Percentiles rank a stretch among this genome's conserved stretches.
Evolutionary conservation across 2,113 vertebrate genomes (phyloP).

Genomic region (Scalopus aquaticus): DNA sequence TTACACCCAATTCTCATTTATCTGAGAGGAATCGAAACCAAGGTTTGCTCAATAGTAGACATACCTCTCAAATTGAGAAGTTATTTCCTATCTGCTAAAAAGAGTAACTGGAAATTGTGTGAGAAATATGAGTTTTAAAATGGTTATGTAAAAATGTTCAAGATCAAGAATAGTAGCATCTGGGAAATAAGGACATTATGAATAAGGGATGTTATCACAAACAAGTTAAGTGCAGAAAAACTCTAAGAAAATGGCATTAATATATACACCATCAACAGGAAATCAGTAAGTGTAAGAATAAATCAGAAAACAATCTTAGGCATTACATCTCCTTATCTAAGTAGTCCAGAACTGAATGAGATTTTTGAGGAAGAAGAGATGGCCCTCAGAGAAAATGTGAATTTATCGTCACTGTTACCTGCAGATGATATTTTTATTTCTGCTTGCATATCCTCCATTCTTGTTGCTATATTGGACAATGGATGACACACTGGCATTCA

Average conservation of each 20-base stretch:
- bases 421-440: slow-evolving; percentile 12
- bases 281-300: slow-evolving; percentile 32
- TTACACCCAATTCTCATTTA: slow-evolving; percentile 45
- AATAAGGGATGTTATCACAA: slow-evolving; percentile 47
- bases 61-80: slow-evolving; percentile 29
- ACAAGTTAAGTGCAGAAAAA: slow-evolving; percentile 27
- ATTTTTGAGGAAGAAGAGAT: slow-evolving; percentile 24
- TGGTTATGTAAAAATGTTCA: slow-evolving; percentile 45
- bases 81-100: slow-evolving; percentile 60
- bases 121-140: slow-evolving; percentile 55
- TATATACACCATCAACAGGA: slow-evolving; percentile 1
- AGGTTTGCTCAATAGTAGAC: slow-evolving; percentile 55
- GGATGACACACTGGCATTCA: not conserved
- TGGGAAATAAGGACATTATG: slow-evolving; percentile 47
- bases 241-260: slow-evolving; percentile 2
- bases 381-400: slow-evolving; percentile 46
- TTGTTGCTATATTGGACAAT: slow-evolving; percentile 26
- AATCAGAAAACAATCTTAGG: not conserved
- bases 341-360: not conserved
- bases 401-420: slow-evolving; percentile 29
- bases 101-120: slow-evolving; percentile 40
- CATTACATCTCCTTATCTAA: slow-evolving; percentile 3
- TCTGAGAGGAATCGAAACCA: not conserved
- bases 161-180: not conserved
- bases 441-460: not conserved